These are phyloP conservation scores for Drosophila oshimai DNA, from an alignment of 1,140 invertebrate genomes.

Conservation along the genomic window DNA sequence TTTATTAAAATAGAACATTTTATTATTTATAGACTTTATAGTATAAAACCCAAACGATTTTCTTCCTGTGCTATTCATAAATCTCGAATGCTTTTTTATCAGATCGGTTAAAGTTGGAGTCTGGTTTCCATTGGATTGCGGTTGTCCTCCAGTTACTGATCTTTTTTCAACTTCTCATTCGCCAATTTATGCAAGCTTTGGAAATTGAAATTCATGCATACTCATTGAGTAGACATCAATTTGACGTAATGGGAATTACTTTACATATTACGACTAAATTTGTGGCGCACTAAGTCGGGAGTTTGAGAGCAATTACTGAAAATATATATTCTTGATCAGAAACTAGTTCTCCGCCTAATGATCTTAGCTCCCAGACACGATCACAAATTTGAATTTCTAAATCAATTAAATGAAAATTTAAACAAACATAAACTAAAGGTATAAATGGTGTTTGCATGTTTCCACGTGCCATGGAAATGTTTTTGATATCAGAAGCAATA, in stretches of 20 bases:
- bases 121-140: conserved; percentile 56
- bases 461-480: conserved; percentile 8
- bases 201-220: conserved; percentile 59
- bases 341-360: conserved; percentile 39
- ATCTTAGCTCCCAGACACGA: conserved; percentile 19
- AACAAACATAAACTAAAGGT: conserved; percentile 16
- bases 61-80: conserved; percentile 56
- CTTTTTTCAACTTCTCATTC: conserved; percentile 23
- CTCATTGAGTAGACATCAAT: conserved; percentile 65
- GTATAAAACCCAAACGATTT: no score
- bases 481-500: conserved; percentile 1
- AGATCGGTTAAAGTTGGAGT: conserved; percentile 18
- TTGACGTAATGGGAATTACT: conserved; percentile 69
- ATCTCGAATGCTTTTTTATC: conserved; percentile 37
- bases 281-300: conserved; percentile 1
- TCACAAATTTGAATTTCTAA: conserved; percentile 34
- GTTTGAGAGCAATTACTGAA: conserved; percentile 30
- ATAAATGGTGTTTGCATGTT: background rate
- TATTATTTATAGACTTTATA: background rate
- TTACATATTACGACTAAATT: conserved; percentile 51
- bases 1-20: no score
- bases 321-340: conserved; percentile 14
- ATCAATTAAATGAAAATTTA: conserved; percentile 19
- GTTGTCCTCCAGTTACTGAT: conserved; percentile 64
- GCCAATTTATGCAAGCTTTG: conserved; percentile 33